Percentiles rank a stretch among this genome's conserved stretches.
phyloP scores from a whole-genome alignment of 2,113 vertebrate species.

The Oncorhynchus masou region DNA sequence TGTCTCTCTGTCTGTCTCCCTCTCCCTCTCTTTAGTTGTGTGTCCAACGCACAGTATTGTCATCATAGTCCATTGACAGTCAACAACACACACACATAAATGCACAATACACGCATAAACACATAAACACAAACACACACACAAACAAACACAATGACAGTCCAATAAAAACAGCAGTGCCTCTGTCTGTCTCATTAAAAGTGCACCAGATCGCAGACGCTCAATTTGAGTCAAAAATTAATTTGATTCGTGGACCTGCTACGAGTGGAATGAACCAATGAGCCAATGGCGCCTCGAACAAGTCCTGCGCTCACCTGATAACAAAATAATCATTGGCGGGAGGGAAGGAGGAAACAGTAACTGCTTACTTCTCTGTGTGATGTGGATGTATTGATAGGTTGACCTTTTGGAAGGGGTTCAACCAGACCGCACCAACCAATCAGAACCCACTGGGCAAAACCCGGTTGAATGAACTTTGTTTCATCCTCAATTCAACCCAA shows the following conservation, averaged over 20 bases:
- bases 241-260: not conserved
- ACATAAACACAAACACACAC: not conserved
- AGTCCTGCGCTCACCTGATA: not conserved
- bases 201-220: not conserved
- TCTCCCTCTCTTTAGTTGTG: not conserved
- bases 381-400: conserved; percentile 14
- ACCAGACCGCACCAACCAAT: not conserved
- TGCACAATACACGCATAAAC: not conserved
- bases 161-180: not conserved
- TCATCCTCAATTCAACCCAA: too few species aligned
- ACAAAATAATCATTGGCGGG: not conserved
- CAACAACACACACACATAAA: not conserved
- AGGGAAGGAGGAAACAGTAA: not conserved
- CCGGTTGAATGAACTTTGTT: too few species aligned
- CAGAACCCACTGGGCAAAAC: not conserved
- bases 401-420: conserved; percentile 26
- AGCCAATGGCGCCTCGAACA: not conserved
- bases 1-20: not conserved
- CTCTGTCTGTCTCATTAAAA: conserved; percentile 5
- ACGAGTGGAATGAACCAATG: not conserved
- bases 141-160: not conserved
- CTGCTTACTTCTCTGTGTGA: not conserved
- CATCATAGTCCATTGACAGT: not conserved
- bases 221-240: conserved; percentile 22
- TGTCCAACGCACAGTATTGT: not conserved